These are phyloP conservation scores for Drosophila paulistorum DNA, from an alignment of 1,140 invertebrate genomes.

Conservation along the genomic window DNA sequence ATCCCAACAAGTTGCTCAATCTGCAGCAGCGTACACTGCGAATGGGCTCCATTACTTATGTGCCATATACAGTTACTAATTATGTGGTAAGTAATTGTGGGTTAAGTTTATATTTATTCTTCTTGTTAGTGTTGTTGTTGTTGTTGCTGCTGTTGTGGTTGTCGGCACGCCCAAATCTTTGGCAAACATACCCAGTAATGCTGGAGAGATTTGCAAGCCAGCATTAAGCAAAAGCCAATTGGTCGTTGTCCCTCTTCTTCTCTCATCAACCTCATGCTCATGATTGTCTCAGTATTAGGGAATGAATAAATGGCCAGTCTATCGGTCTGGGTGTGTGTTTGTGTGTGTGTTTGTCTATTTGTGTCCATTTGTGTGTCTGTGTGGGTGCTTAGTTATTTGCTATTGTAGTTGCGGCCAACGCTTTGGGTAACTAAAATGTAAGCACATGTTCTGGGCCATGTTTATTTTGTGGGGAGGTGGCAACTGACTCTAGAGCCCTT, in stretches of 20 bases:
- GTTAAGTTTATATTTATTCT: constrained; percentile 82
- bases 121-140: constrained; percentile 43
- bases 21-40: constrained; percentile 64
- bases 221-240: constrained; percentile 78
- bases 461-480: constrained; percentile 3
- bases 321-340: constrained; percentile 19
- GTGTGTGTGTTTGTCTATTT: constrained; percentile 9
- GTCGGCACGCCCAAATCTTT: constrained; percentile 26
- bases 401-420: constrained; percentile 53
- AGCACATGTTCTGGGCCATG: constrained; percentile 55
- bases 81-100: constrained; percentile 83
- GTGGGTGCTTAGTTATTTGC: constrained; percentile 52
- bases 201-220: constrained; percentile 71
- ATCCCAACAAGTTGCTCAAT: constrained; percentile 81
- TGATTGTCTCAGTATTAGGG: constrained; percentile 64
- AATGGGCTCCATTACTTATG: constrained; percentile 77
- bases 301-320: constrained; percentile 70
- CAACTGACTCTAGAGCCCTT: no score
- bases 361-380: constrained; percentile 18
- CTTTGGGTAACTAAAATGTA: constrained; percentile 64
- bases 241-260: constrained; percentile 35
- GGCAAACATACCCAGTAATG: constrained; percentile 51
- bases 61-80: constrained; percentile 82
- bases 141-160: constrained; percentile 38
- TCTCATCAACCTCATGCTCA: constrained; percentile 48